A percentile compares a stretch with the other conserved stretches of the same genome.
These are phyloP conservation scores for Carcharodon carcharias DNA, from an alignment of 2,797 vertebrate species.

Conservation along the genomic window DNA sequence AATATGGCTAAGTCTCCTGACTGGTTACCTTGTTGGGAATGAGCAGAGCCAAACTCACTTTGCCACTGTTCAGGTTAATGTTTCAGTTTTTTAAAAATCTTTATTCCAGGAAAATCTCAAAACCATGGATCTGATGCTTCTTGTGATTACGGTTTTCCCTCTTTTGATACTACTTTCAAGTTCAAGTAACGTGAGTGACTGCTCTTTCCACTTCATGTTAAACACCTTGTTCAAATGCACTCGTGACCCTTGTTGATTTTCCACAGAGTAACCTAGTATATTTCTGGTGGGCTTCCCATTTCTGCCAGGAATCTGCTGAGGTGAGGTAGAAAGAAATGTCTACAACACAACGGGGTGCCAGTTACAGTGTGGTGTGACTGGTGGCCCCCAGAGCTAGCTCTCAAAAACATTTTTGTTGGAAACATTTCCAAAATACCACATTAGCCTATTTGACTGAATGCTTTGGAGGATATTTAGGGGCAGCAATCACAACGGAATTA, in stretches of 20 bases:
- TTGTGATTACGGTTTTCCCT: background rate
- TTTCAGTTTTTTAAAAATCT: background rate
- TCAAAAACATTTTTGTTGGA: background rate
- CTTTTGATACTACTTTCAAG: background rate
- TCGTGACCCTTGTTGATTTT: background rate
- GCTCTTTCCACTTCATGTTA: background rate
- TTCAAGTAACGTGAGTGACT: background rate
- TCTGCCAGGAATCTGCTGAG: background rate
- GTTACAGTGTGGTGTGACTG: background rate
- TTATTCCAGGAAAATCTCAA: background rate
- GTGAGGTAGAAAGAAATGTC: background rate
- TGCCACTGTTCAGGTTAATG: background rate
- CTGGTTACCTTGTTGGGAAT: background rate
- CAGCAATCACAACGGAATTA: background rate
- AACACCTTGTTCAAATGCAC: background rate
- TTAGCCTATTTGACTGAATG: background rate
- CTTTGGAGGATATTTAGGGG: background rate
- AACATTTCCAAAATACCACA: background rate
- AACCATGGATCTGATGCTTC: background rate
- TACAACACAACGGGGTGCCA: background rate
- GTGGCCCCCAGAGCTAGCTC: background rate
- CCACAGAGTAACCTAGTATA: background rate
- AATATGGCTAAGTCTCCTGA: background rate
- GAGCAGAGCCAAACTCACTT: background rate
- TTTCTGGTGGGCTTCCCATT: background rate